Conservation (phyloP, 2,888 invertebrate genomes). For the Pecten maximus region DNA sequence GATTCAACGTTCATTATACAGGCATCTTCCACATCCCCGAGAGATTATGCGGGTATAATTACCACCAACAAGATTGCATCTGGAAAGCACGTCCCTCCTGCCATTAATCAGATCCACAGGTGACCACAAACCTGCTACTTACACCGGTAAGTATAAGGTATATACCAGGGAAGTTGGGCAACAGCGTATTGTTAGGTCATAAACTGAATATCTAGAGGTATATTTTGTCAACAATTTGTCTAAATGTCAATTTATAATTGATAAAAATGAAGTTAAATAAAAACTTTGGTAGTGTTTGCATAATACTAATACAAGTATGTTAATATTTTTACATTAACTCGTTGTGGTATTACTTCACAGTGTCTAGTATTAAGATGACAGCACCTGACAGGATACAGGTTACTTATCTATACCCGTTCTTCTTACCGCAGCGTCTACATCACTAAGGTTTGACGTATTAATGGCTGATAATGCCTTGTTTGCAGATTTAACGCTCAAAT, state of each 20-base stretch:
- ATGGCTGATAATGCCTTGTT: constrained; percentile 14
- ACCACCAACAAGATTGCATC: neutral
- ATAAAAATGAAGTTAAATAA: too few relatives aligned
- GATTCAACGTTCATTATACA: neutral
- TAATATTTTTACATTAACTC: too few relatives aligned
- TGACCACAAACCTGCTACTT: neutral
- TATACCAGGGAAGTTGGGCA: neutral
- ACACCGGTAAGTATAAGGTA: neutral
- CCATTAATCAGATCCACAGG: neutral
- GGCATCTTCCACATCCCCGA: neutral
- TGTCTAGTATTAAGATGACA: neutral
- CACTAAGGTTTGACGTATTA: neutral
- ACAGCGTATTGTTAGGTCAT: neutral
- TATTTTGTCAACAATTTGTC: neutral
- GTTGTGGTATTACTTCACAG: neutral
- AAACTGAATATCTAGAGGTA: neutral
- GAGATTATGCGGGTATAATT: neutral
- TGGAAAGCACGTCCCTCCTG: neutral
- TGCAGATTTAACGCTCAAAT: constrained; percentile 17
- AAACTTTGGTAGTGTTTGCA: too few relatives aligned
- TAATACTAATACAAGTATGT: too few relatives aligned
- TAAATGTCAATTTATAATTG: neutral
- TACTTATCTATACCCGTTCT: neutral
- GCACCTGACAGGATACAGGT: neutral
- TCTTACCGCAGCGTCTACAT: neutral